Evolutionary conservation across 2,797 vertebrate genomes (phyloP).

Genomic region (Chaunax sp.): DNA sequence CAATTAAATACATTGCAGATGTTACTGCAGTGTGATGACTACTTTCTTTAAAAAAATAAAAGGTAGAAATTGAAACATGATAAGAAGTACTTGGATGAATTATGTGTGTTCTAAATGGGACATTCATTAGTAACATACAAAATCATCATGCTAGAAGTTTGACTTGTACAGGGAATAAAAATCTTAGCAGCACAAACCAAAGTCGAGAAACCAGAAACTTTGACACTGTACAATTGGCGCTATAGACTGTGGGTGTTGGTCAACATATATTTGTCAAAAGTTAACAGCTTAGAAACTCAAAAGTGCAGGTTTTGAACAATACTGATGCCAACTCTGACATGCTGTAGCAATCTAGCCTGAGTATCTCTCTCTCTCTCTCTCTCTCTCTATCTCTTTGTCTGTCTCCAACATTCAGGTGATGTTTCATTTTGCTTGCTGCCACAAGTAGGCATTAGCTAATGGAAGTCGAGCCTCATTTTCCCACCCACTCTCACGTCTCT

Average conservation of each 20-base stretch:
- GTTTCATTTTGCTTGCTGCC: constrained; percentile 75
- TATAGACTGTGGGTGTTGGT: constrained; percentile 10
- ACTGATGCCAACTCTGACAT: constrained; percentile 56
- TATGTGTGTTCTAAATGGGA: constrained; percentile 55
- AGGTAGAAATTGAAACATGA: constrained; percentile 55
- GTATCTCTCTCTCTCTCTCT: constrained; percentile 41
- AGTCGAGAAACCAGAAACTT: constrained; percentile 23
- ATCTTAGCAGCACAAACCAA: constrained; percentile 31
- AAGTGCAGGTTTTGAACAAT: constrained; percentile 2
- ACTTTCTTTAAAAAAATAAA: constrained; percentile 62
- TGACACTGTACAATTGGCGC: constrained; percentile 28
- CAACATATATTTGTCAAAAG: not conserved
- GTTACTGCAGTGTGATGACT: constrained; percentile 85
- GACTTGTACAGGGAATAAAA: constrained; percentile 31
- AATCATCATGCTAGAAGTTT: constrained; percentile 68
- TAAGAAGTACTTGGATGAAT: constrained; percentile 47
- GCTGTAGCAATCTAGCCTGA: not conserved
- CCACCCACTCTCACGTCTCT: constrained; percentile 68
- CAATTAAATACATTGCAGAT: constrained; percentile 84
- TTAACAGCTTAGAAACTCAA: constrained; percentile 32
- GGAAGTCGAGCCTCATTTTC: constrained; percentile 74
- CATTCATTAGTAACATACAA: constrained; percentile 75
- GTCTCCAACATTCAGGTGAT: constrained; percentile 44
- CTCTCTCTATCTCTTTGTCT: constrained; percentile 40
- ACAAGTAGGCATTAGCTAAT: constrained; percentile 88